Percentiles rank a stretch among this genome's conserved stretches.
Evolutionary conservation across 1,140 invertebrate species (phyloP).

Genomic region (Drosophila paulistorum): DNA sequence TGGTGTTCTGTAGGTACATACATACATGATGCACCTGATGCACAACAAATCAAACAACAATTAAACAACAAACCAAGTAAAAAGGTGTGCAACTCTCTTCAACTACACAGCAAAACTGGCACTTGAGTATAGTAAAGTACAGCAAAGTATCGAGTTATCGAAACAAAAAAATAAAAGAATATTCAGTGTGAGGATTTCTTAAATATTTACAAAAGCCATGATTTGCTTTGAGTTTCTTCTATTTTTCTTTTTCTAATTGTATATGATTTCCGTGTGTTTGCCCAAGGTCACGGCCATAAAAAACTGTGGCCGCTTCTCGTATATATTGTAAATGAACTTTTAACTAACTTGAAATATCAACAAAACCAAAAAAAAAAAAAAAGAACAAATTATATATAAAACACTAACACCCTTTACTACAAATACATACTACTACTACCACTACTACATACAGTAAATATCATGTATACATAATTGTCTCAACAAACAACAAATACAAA

Average conservation of each 20-base stretch:
- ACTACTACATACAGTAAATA: background rate
- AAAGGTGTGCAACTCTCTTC: conserved; percentile 23
- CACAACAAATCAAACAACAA: conserved; percentile 18
- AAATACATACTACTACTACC: background rate
- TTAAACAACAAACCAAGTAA: conserved; percentile 4
- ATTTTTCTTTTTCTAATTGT: conserved; percentile 30
- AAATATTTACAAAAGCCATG: conserved; percentile 1
- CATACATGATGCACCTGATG: conserved; percentile 9
- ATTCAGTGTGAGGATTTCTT: background rate
- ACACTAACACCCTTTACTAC: conserved; percentile 58
- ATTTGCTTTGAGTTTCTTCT: conserved; percentile 5
- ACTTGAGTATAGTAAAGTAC: background rate
- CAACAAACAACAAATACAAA: background rate
- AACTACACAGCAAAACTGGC: conserved; percentile 12
- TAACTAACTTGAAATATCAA: conserved; percentile 43
- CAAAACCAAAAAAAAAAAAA: conserved; percentile 29
- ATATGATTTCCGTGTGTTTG: conserved; percentile 32
- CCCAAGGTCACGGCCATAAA: conserved; percentile 21
- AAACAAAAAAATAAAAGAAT: background rate
- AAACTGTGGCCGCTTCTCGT: conserved; percentile 25
- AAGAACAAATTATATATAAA: conserved; percentile 33
- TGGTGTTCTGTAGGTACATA: conserved; percentile 10
- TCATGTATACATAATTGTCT: conserved; percentile 7
- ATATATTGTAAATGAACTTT: conserved; percentile 75
- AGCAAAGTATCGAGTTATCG: background rate